Conservation (phyloP, 1,140 invertebrate species). For the Drosophila bocki region DNA sequence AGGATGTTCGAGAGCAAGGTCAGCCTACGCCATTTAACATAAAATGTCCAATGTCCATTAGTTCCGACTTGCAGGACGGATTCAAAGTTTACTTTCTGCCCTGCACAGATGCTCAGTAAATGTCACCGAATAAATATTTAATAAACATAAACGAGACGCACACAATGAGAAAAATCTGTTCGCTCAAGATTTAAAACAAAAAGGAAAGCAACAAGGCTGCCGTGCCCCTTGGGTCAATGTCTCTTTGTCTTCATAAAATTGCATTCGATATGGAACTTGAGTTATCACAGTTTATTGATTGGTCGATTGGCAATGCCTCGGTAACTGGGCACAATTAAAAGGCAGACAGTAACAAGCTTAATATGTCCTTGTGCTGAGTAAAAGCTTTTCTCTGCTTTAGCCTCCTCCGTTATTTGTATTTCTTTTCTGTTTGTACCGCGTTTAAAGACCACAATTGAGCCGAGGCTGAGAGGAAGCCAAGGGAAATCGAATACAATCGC, state of each 20-base stretch:
- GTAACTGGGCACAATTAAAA: conserved; percentile 64
- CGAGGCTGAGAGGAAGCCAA: not conserved
- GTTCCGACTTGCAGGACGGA: conserved; percentile 18
- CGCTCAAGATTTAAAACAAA: conserved; percentile 44
- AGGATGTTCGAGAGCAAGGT: conserved; percentile 54
- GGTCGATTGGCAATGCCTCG: conserved; percentile 60
- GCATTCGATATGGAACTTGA: conserved; percentile 37
- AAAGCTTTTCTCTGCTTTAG: conserved; percentile 66
- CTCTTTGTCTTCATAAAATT: conserved; percentile 59
- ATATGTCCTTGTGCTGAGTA: conserved; percentile 18
- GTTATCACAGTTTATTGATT: conserved; percentile 36
- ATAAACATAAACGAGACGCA: conserved; percentile 60
- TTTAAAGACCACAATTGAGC: conserved; percentile 22
- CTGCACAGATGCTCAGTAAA: conserved; percentile 50
- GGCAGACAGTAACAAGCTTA: conserved; percentile 5
- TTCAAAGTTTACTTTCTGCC: conserved; percentile 24
- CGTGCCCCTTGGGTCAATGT: conserved; percentile 7
- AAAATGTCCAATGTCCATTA: conserved; percentile 64
- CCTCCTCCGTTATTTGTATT: conserved; percentile 62
- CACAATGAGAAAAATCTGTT: conserved; percentile 24
- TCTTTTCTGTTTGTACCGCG: conserved; percentile 58
- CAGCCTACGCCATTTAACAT: conserved; percentile 64
- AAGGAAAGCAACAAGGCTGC: conserved; percentile 34
- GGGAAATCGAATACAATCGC: not conserved
- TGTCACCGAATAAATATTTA: conserved; percentile 74